These are phyloP conservation scores for Pollenia angustigena DNA, from an alignment of 2,888 invertebrate genomes.

Conservation along the genomic window DNA sequence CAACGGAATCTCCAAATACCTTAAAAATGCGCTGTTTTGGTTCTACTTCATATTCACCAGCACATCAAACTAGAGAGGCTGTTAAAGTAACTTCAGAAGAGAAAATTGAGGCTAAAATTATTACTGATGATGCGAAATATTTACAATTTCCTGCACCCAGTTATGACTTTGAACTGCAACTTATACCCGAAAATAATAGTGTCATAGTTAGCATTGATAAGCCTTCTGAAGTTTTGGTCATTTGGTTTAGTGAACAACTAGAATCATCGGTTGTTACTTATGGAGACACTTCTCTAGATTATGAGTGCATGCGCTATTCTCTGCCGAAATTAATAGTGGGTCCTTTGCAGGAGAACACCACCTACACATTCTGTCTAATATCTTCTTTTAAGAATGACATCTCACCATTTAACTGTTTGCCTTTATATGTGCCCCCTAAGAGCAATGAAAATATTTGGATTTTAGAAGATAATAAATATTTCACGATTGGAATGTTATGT, in stretches of 20 bases:
- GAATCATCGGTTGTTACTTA: slow-evolving; percentile 54
- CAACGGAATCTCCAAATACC: background rate
- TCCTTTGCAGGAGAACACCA: slow-evolving; percentile 76
- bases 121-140: slow-evolving; percentile 37
- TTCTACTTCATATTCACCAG: background rate
- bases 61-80: background rate
- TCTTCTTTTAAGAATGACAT: slow-evolving; percentile 73
- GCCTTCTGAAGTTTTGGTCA: slow-evolving; percentile 72
- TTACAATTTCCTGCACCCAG: slow-evolving; percentile 77
- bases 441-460: slow-evolving; percentile 74
- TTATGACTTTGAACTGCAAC: slow-evolving; percentile 77
- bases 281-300: slow-evolving; percentile 72
- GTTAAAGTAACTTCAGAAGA: background rate
- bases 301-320: slow-evolving; percentile 78
- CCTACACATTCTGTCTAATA: slow-evolving; percentile 81
- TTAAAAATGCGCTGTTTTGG: slow-evolving; percentile 65
- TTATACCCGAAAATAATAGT: slow-evolving; percentile 73
- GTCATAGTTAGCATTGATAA: slow-evolving; percentile 76
- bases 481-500: slow-evolving; percentile 79
- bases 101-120: background rate
- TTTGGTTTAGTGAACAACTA: slow-evolving; percentile 80
- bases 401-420: slow-evolving; percentile 81
- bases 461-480: slow-evolving; percentile 77
- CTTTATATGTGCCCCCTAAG: slow-evolving; percentile 77
- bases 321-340: slow-evolving; percentile 76